These are phyloP conservation scores for Zhuqinia jingwanae DNA, from an alignment of 2,888 invertebrate species.

Conservation along the genomic window DNA sequence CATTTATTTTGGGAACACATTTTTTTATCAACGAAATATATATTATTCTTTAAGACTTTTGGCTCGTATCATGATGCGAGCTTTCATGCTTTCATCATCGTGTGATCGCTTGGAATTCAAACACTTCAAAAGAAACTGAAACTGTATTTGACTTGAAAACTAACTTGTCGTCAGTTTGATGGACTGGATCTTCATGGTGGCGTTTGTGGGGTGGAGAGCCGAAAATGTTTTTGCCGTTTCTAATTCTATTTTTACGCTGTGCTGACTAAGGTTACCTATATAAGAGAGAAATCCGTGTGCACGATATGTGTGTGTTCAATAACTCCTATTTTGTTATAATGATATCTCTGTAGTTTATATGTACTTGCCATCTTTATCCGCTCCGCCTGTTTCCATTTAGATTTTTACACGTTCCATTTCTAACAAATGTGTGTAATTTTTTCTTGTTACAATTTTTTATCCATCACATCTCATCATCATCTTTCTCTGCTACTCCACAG, in stretches of 20 bases:
- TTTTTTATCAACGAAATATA: slow-evolving; percentile 3
- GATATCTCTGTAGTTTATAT: too few species aligned
- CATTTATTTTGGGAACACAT: slow-evolving; percentile 34
- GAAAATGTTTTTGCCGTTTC: slow-evolving; percentile 58
- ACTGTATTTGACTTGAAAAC: slow-evolving; percentile 6
- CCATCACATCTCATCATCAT: slow-evolving; percentile 29
- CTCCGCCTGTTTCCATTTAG: slow-evolving; percentile 10
- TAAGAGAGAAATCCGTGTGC: neutral
- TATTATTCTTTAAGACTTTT: neutral
- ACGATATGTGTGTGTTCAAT: slow-evolving; percentile 50
- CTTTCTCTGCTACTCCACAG: too few species aligned
- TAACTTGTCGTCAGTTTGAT: slow-evolving; percentile 69
- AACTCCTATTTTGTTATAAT: slow-evolving; percentile 45
- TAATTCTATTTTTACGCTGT: slow-evolving; percentile 71
- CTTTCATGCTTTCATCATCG: slow-evolving; percentile 44
- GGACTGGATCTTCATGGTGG: slow-evolving; percentile 62
- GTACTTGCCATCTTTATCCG: slow-evolving; percentile 32
- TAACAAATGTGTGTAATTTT: too few species aligned
- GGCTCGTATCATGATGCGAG: neutral
- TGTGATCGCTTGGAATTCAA: slow-evolving; percentile 41
- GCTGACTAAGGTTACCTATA: slow-evolving; percentile 46
- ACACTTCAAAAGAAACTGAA: slow-evolving; percentile 18
- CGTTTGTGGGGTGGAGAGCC: slow-evolving; percentile 35
- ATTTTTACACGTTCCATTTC: slow-evolving; percentile 3
- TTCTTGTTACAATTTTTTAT: slow-evolving; percentile 41